Evolutionary conservation across 2,888 invertebrate species (phyloP), one percentile per base, ranked within the genome.

Genomic region (Cataglyphis rosenhaueri): DNA sequence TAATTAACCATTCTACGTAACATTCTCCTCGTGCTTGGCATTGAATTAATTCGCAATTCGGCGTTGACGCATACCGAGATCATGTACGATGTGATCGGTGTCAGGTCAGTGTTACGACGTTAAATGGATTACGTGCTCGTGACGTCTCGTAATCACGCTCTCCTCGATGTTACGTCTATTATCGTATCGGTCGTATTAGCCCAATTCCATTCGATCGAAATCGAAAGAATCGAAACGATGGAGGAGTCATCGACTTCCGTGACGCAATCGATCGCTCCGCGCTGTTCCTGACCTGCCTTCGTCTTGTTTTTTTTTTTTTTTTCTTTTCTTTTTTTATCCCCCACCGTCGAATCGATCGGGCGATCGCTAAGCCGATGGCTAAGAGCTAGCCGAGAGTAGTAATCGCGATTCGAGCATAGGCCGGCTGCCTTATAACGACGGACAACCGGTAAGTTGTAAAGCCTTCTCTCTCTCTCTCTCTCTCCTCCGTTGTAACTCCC

Each of bases 371-470:
- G 81, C 62, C 62, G 81, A 71, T 81, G 86, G 85, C 88, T 70
- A 32, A 78, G 81, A 83, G 87, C 86, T 83, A 70, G 41, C 38
- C n/a, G 52, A 79, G 52, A 79, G 84, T 68, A 66, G 84, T 68
- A 87, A 87, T 65, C 78, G 83, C 85, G 90, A 90, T 88, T 83
- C 86, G 75, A 84, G 84, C 85, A 86, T 84, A 90, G 86, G 90
- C 86, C 81, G 89, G 84, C 83, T 90, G 89, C 85, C 83, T 90
- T 84, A 61, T 89, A 90, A 90, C 90, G 90, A 89, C 88, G 86
- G 83, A 91, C 89, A 88, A 86, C 85, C 90, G 89, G 90, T 88
- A 86, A 85, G 90, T 85, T 86, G 91, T 91, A 91, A 89, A 89
- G 88, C 87, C 52, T n/a, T 52, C 52, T 52, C 52, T 35, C 35